Evolutionary conservation across 2,888 invertebrate genomes (phyloP).

Genomic region (Gasteruption jaculator): DNA sequence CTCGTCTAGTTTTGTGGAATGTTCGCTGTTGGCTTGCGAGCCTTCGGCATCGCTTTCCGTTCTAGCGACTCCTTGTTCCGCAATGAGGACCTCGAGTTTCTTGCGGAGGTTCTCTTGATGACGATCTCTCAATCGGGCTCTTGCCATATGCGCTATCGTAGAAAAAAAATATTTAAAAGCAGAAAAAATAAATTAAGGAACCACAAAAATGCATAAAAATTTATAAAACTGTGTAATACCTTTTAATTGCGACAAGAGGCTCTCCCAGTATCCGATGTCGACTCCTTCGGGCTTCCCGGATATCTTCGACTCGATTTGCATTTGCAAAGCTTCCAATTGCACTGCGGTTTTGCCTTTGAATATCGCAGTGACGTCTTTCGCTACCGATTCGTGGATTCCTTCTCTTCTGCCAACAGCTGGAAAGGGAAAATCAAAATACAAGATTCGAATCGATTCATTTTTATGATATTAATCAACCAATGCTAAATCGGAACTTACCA

Average conservation of each 20-base stretch:
- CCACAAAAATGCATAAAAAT: background rate
- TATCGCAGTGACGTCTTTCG: slow-evolving; percentile 80
- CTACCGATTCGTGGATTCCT: slow-evolving; percentile 88
- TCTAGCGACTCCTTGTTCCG: slow-evolving; percentile 68
- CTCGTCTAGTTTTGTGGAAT: slow-evolving; percentile 37
- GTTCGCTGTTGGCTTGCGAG: slow-evolving; percentile 38
- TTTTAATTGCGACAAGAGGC: slow-evolving; percentile 88
- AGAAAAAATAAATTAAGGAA: slow-evolving; percentile 4
- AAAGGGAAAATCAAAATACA: slow-evolving; percentile 11
- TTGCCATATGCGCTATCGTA: slow-evolving; percentile 81
- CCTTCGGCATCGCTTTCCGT: slow-evolving; percentile 40
- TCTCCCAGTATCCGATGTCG: slow-evolving; percentile 98
- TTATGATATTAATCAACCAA: slow-evolving; percentile 4
- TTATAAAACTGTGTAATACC: slow-evolving; percentile 47
- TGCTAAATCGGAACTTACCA: slow-evolving; percentile 34
- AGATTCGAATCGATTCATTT: slow-evolving; percentile 3
- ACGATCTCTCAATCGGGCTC: slow-evolving; percentile 84
- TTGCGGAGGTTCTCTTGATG: slow-evolving; percentile 86
- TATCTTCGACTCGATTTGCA: slow-evolving; percentile 83
- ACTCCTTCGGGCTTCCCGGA: slow-evolving; percentile 80
- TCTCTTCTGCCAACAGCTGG: slow-evolving; percentile 61
- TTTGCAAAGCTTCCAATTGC: slow-evolving; percentile 79
- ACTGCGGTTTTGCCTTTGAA: slow-evolving; percentile 91
- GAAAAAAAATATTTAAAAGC: slow-evolving; percentile 21
- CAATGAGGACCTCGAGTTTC: slow-evolving; percentile 86